Percentiles rank a stretch among this genome's conserved stretches.
Evolutionary conservation across 2,113 vertebrate species (phyloP).

Genomic region (Benthochromis sp.): DNA sequence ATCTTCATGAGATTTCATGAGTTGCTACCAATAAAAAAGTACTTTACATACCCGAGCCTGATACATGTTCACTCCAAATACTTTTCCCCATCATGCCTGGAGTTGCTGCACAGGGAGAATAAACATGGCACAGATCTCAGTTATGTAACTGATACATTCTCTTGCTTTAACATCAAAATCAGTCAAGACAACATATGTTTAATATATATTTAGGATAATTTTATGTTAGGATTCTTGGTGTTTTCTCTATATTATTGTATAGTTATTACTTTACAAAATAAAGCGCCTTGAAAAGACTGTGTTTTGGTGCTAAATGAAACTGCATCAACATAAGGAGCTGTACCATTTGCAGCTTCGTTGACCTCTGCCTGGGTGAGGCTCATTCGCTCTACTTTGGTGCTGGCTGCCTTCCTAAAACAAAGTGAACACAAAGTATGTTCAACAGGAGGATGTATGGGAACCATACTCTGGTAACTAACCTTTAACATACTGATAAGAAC

Average conservation of each 20-base stretch:
- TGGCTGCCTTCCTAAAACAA: slow-evolving; percentile 59
- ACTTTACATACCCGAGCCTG: slow-evolving; percentile 59
- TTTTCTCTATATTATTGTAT: not conserved
- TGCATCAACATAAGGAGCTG: not conserved
- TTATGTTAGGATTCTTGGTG: not conserved
- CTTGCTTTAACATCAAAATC: not conserved
- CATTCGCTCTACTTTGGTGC: slow-evolving; percentile 59
- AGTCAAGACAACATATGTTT: not conserved
- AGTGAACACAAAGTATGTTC: slow-evolving; percentile 11
- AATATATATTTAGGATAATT: not conserved
- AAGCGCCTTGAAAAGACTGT: not conserved
- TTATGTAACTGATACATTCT: not conserved
- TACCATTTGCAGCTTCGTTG: slow-evolving; percentile 59
- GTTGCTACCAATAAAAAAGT: not conserved
- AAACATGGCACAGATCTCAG: not conserved
- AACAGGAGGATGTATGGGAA: slow-evolving; percentile 2
- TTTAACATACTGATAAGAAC: not conserved
- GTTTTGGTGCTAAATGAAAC: not conserved
- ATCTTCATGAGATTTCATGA: not conserved
- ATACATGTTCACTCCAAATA: slow-evolving; percentile 64
- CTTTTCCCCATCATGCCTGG: slow-evolving; percentile 66
- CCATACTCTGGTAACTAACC: not conserved
- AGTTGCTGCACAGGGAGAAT: slow-evolving; percentile 33
- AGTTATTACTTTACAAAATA: not conserved
- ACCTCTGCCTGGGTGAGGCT: slow-evolving; percentile 66